Evolutionary conservation across 2,113 vertebrate genomes (phyloP).

Genomic region (Bubo scandiacus): DNA sequence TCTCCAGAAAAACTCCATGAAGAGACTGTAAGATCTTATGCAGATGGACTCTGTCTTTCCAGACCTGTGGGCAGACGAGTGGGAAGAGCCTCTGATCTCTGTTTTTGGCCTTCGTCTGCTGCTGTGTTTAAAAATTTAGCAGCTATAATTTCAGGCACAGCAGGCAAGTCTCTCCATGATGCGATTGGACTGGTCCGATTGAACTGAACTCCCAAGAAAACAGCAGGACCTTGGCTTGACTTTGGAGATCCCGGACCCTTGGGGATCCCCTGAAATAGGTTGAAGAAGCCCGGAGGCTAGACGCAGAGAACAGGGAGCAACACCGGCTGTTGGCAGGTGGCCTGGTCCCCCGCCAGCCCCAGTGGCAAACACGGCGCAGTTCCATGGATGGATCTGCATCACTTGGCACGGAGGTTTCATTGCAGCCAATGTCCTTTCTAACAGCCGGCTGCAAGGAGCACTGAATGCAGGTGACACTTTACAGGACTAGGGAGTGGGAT

Average conservation of each 20-base stretch:
- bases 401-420: accelerated
- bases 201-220: not conserved
- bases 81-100: not conserved
- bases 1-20: not conserved
- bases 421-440: not conserved
- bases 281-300: not conserved
- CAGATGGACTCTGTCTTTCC: not conserved
- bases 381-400: not conserved
- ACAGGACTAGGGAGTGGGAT: not conserved
- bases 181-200: not conserved
- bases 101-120: not conserved
- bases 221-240: not conserved
- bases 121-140: not conserved
- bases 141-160: not conserved
- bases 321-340: accelerated
- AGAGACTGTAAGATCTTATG: not conserved
- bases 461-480: not conserved
- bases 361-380: not conserved
- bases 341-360: not conserved
- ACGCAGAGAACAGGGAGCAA: not conserved
- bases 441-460: not conserved
- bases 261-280: not conserved
- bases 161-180: not conserved
- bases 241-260: not conserved
- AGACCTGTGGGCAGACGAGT: not conserved